Percentiles rank a stretch among this genome's conserved stretches.
phyloP scores from a whole-genome alignment of 2,113 vertebrate species.

The Otolemur garnettii region DNA sequence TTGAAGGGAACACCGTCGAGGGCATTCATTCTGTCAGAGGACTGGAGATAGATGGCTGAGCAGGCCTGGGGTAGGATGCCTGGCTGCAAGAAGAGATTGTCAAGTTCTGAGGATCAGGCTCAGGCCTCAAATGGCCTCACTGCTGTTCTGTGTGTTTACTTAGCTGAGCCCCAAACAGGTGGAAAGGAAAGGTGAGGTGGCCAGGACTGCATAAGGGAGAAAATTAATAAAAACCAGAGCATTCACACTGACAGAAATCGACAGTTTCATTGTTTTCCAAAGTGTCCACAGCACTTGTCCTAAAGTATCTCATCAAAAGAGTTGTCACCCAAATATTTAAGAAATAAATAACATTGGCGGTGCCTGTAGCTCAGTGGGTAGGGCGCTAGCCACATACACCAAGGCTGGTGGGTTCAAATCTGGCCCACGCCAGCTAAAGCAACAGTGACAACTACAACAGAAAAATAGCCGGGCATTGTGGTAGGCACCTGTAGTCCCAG shows the following conservation, averaged over 20 bases:
- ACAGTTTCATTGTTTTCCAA: background rate
- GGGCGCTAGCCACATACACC: no score
- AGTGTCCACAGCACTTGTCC: background rate
- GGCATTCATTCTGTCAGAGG: conserved; percentile 83
- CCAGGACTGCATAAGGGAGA: background rate
- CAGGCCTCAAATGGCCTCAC: background rate
- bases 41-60: background rate
- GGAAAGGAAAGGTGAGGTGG: background rate
- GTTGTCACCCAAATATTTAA: background rate
- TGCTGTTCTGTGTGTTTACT: background rate
- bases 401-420: no score
- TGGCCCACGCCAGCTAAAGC: no score
- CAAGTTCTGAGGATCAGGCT: background rate
- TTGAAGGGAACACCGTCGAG: conserved; percentile 93
- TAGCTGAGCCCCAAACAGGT: background rate
- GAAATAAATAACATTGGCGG: background rate
- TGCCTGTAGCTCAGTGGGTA: no score
- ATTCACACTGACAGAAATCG: background rate
- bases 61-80: background rate
- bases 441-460: no score
- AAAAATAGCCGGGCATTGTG: no score
- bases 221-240: conserved; percentile 43
- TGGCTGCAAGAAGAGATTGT: background rate
- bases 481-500: no score
- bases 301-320: background rate